Evolutionary conservation across 64 coral and sea anemone genomes (phyloP).

Genomic region (Montipora capricornis): DNA sequence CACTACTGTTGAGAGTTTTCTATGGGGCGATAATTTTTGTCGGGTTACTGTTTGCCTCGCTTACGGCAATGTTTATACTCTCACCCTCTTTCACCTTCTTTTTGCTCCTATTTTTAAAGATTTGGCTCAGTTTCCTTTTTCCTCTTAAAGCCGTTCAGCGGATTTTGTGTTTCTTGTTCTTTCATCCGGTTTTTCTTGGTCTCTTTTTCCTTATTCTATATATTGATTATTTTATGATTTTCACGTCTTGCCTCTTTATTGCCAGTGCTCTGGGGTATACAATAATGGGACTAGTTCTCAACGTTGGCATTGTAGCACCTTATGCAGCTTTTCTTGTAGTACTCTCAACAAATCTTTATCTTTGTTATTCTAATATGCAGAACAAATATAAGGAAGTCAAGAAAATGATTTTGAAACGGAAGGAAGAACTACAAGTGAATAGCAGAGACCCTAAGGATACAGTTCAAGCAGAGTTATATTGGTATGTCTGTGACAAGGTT

Average conservation of each 20-base stretch:
- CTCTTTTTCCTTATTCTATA: too few species aligned
- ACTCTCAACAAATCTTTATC: neutral
- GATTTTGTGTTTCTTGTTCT: too few species aligned
- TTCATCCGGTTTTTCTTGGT: too few species aligned
- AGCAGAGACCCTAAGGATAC: neutral
- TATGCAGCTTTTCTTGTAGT: neutral
- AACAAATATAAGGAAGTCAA: neutral
- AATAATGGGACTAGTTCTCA: neutral
- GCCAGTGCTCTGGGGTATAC: neutral
- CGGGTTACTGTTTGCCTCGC: too few species aligned
- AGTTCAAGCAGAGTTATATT: neutral
- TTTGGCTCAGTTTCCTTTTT: too few species aligned
- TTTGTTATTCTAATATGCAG: conserved; percentile 22
- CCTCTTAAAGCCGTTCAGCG: too few species aligned
- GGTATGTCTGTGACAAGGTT: neutral
- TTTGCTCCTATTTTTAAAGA: too few species aligned
- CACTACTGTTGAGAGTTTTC: too few species aligned
- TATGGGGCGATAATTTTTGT: too few species aligned
- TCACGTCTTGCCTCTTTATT: neutral
- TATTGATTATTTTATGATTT: neutral
- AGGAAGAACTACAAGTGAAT: neutral
- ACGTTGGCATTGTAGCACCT: neutral
- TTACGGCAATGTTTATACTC: fast-evolving
- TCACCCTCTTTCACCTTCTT: too few species aligned
- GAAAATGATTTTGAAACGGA: neutral